A percentile compares a stretch with the other conserved stretches of the same genome.
Conservation (phyloP, 2,113 vertebrate genomes). For the Lampris incognitus region DNA sequence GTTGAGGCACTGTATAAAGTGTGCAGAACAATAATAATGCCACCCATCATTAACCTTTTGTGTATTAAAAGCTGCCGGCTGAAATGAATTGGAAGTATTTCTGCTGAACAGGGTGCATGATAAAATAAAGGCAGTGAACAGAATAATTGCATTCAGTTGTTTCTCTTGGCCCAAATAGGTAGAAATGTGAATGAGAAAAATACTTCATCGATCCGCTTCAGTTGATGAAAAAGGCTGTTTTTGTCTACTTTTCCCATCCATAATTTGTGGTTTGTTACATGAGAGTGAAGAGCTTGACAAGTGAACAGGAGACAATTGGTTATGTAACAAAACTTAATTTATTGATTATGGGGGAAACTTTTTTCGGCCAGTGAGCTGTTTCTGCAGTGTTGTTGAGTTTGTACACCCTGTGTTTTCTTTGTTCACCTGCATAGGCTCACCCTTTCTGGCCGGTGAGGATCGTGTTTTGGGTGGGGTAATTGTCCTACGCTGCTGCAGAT, state of each 20-base stretch:
- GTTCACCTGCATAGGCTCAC: constrained; percentile 87
- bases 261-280: constrained; percentile 25
- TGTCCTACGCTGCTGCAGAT: constrained; percentile 92
- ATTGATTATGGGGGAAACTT: constrained; percentile 7
- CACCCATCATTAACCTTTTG: constrained; percentile 45
- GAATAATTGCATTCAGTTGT: constrained; percentile 67
- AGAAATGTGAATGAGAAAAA: constrained; percentile 31
- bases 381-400: constrained; percentile 6
- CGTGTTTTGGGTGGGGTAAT: constrained; percentile 97
- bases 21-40: constrained; percentile 24
- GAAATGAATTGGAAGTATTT: constrained; percentile 34
- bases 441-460: constrained; percentile 94
- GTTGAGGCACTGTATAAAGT: constrained; percentile 9
- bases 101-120: constrained; percentile 37
- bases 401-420: constrained; percentile 26
- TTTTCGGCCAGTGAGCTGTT: background rate
- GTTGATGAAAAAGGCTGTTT: constrained; percentile 31
- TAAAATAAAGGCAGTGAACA: constrained; percentile 56
- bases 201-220: constrained; percentile 17
- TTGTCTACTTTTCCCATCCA: constrained; percentile 2
- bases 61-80: constrained; percentile 31
- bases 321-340: background rate
- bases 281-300: background rate
- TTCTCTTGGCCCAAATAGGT: constrained; percentile 53
- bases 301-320: background rate